These are phyloP conservation scores for Syndactyla subalaris DNA, from an alignment of 2,797 vertebrate species.

Conservation along the genomic window DNA sequence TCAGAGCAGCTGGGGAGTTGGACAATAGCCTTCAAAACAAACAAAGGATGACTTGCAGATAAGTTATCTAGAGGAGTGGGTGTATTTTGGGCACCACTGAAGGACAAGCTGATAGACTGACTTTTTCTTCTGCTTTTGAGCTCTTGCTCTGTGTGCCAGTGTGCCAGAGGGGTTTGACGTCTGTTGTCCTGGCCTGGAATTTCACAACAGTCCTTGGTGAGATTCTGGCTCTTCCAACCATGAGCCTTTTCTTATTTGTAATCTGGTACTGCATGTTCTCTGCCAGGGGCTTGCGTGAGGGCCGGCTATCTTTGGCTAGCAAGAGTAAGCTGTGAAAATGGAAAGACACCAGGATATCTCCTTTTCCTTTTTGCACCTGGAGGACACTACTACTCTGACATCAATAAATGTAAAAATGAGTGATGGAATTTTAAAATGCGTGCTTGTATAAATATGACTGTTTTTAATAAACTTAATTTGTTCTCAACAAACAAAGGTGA, in stretches of 20 bases:
- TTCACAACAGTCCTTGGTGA: not conserved
- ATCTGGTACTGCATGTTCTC: not conserved
- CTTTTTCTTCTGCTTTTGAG: not conserved
- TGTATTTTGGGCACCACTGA: not conserved
- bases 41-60: not conserved
- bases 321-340: not conserved
- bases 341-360: not conserved
- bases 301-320: fast-evolving
- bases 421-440: not conserved
- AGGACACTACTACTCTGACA: not conserved
- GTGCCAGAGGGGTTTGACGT: not conserved
- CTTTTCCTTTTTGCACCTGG: not conserved
- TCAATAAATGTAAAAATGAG: not conserved
- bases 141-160: not conserved
- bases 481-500: not conserved
- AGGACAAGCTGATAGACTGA: not conserved
- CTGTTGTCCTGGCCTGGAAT: not conserved
- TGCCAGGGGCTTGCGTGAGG: not conserved
- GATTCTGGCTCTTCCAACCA: not conserved
- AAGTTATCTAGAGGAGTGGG: not conserved
- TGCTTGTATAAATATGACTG: not conserved
- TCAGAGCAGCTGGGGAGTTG: conserved; percentile 21
- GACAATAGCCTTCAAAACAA: conserved; percentile 21
- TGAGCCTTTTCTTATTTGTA: not conserved
- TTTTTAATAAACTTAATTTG: not conserved